Evolutionary conservation across 1,140 invertebrate genomes (phyloP).

Genomic region (Holotrichia oblita): DNA sequence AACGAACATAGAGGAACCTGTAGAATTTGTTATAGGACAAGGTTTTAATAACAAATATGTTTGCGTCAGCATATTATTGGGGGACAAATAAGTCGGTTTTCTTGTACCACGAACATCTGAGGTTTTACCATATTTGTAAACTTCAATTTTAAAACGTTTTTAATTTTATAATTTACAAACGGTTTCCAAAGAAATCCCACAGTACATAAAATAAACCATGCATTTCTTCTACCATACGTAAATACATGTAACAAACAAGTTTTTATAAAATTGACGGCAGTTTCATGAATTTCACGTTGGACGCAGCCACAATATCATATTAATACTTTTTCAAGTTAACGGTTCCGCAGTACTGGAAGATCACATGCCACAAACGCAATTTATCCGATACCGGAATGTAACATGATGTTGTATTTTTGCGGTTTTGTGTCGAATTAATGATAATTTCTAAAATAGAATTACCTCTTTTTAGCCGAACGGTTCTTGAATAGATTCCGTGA

Average conservation of each 20-base stretch:
- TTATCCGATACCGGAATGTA: constrained; percentile 22
- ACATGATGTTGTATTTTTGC: constrained; percentile 25
- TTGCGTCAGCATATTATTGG: too few species aligned
- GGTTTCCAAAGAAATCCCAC: too few species aligned
- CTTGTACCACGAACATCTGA: too few species aligned
- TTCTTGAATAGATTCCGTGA: constrained; percentile 14
- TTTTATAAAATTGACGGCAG: not conserved
- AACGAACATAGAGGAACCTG: too few species aligned
- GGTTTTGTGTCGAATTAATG: constrained; percentile 32
- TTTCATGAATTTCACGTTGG: constrained; percentile 14
- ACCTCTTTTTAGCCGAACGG: constrained; percentile 8
- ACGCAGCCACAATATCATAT: constrained; percentile 12
- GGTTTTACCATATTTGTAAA: too few species aligned
- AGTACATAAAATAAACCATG: not conserved
- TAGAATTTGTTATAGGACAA: too few species aligned
- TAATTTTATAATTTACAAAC: too few species aligned
- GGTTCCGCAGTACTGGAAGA: constrained; percentile 4
- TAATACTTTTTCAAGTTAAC: constrained; percentile 21
- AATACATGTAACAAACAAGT: not conserved
- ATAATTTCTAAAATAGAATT: constrained; percentile 29
- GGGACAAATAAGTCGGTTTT: too few species aligned
- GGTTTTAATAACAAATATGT: too few species aligned
- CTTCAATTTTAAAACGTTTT: too few species aligned
- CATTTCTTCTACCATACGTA: not conserved
- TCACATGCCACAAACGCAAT: constrained; percentile 22